Evolutionary conservation across 1,140 invertebrate genomes (phyloP).

Genomic region (Ctenoplectra terminalis): DNA sequence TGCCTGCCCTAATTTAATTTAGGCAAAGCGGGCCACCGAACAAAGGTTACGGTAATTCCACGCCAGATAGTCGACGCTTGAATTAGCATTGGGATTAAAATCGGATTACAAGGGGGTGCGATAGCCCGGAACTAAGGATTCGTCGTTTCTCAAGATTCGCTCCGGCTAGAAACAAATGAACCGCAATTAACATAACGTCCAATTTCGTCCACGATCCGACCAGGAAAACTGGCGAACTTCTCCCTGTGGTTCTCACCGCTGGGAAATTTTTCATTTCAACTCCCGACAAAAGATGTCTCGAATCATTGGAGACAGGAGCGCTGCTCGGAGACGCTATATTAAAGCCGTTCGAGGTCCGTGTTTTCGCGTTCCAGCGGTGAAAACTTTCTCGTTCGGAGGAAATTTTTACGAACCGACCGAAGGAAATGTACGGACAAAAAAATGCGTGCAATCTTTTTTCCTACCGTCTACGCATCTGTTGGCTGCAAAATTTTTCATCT

Average conservation of each 20-base stretch:
- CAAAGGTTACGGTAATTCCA: constrained; percentile 20
- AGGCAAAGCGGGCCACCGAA: background rate
- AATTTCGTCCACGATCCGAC: background rate
- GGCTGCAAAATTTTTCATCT: constrained; percentile 28
- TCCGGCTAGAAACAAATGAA: background rate
- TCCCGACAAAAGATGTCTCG: background rate
- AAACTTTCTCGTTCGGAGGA: background rate
- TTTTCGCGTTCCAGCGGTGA: background rate
- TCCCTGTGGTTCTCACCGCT: background rate
- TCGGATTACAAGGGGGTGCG: constrained; percentile 12
- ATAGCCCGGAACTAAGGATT: background rate
- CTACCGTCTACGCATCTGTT: too few species aligned
- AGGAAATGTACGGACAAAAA: background rate
- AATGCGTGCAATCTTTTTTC: background rate
- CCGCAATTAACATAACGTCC: constrained; percentile 29
- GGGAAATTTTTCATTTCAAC: constrained; percentile 25
- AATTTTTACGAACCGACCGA: background rate
- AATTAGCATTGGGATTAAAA: constrained; percentile 47
- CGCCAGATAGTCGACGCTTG: background rate
- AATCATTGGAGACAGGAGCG: too few species aligned
- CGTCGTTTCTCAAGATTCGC: background rate
- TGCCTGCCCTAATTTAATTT: constrained; percentile 9
- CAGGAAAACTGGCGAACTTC: background rate
- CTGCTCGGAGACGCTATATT: background rate
- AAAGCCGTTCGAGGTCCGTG: background rate